Percentiles rank a stretch among this genome's conserved stretches.
phyloP scores from a whole-genome alignment of 2,888 invertebrate species.

The Nycteola revayana region DNA sequence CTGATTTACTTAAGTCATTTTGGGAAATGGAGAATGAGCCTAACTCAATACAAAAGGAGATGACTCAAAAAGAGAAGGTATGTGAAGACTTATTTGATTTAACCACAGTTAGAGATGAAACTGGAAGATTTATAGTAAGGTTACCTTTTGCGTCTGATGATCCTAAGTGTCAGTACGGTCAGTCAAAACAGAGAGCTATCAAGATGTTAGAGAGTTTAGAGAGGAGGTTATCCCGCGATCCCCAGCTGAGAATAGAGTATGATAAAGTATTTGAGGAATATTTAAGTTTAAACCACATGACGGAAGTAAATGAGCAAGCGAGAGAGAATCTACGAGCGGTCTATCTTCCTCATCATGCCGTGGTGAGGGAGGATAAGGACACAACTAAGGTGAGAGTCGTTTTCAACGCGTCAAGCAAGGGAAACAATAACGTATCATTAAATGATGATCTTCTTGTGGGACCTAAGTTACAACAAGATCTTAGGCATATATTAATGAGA shows the following conservation, averaged over 20 bases:
- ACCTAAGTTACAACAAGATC: too few species aligned
- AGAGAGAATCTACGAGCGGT: background rate
- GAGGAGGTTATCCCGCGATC: conserved; percentile 2
- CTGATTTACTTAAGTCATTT: conserved; percentile 4
- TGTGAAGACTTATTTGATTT: conserved; percentile 5
- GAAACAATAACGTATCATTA: too few species aligned
- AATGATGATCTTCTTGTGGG: too few species aligned
- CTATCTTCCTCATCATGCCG: conserved; percentile 1
- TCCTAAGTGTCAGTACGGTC: conserved; percentile 4
- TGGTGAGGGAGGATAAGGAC: too few species aligned
- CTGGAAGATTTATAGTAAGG: too few species aligned
- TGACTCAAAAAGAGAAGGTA: conserved; percentile 1
- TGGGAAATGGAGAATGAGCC: conserved; percentile 5
- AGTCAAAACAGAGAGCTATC: background rate
- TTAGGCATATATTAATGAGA: too few species aligned
- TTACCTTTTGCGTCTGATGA: too few species aligned
- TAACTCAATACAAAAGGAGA: conserved; percentile 1
- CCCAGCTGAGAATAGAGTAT: conserved; percentile 3
- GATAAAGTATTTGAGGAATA: conserved; percentile 1
- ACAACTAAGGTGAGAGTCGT: too few species aligned
- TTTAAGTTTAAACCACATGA: conserved; percentile 3
- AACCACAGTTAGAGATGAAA: conserved; percentile 9
- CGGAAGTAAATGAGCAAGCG: background rate
- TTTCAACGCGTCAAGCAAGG: too few species aligned
- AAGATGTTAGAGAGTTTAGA: conserved; percentile 4